These are phyloP conservation scores for Alligator mississippiensis DNA, from an alignment of 2,113 vertebrate genomes.

Conservation along the genomic window DNA sequence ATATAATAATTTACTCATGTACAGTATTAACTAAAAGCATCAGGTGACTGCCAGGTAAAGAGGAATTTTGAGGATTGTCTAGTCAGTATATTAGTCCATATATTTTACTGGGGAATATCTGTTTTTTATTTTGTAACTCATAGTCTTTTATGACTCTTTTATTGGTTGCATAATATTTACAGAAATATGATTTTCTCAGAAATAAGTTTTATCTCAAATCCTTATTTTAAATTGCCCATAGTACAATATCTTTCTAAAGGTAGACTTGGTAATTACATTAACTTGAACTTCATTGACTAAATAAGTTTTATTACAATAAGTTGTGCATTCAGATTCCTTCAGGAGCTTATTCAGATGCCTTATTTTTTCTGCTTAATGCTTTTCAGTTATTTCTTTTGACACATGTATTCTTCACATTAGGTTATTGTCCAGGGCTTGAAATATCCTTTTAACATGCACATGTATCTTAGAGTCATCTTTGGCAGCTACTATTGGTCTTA, in stretches of 20 bases:
- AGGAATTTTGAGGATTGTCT: accelerated
- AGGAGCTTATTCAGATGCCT: neutral
- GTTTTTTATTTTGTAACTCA: neutral
- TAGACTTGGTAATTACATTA: neutral
- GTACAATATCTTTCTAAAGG: neutral
- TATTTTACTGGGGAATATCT: neutral
- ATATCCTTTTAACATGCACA: neutral
- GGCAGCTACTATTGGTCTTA: neutral
- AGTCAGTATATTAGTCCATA: accelerated
- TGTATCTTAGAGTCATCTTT: neutral
- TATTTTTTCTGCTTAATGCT: neutral
- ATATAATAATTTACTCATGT: neutral
- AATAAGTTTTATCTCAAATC: neutral
- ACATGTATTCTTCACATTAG: neutral
- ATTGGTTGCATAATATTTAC: accelerated
- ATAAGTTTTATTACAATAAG: neutral
- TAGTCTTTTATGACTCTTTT: neutral
- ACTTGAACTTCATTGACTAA: neutral
- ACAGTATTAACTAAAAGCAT: too few relatives aligned
- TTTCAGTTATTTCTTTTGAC: neutral
- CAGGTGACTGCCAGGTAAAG: neutral
- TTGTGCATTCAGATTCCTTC: neutral
- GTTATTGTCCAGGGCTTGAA: neutral
- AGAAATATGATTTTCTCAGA: neutral
- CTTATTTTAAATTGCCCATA: neutral